Evolutionary conservation across 2,113 vertebrate species (phyloP).

Genomic region (Eurystomus gularis): DNA sequence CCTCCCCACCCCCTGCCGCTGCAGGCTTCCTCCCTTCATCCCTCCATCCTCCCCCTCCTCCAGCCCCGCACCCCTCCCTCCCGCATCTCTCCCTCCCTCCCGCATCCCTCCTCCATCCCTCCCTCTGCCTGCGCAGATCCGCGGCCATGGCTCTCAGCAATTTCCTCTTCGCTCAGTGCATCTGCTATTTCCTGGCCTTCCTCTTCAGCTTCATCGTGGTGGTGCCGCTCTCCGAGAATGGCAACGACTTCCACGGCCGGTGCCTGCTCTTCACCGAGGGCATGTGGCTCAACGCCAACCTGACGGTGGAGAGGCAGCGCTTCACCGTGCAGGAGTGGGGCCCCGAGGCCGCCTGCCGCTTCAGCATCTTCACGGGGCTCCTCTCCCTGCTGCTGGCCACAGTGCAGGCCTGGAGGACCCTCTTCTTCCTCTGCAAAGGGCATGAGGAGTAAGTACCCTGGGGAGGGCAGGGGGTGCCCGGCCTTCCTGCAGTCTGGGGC

Average conservation of each 20-base stretch:
- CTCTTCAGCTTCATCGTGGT: conserved; percentile 91
- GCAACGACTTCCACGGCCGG: conserved; percentile 89
- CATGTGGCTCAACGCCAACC: conserved; percentile 96
- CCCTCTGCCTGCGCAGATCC: conserved; percentile 3
- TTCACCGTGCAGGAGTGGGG: conserved; percentile 98
- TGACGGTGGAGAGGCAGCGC: conserved; percentile 90
- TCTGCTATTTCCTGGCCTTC: conserved; percentile 90
- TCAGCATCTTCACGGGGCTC: conserved; percentile 89
- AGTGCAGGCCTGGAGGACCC: conserved; percentile 91
- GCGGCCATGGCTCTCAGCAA: conserved; percentile 86
- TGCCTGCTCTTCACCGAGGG: conserved; percentile 95
- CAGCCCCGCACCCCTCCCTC: background rate
- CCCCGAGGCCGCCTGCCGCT: conserved; percentile 90
- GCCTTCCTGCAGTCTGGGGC: background rate
- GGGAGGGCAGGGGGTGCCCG: background rate
- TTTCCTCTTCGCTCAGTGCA: conserved; percentile 89
- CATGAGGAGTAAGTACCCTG: conserved; percentile 90
- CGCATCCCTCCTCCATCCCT: background rate
- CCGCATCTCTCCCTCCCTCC: background rate
- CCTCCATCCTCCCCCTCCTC: background rate
- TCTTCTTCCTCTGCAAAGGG: conserved; percentile 95
- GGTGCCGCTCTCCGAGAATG: conserved; percentile 92
- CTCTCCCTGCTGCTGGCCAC: conserved; percentile 91
- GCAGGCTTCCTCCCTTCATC: background rate
- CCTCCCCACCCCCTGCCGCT: background rate